Percentiles rank a stretch among this genome's conserved stretches.
Evolutionary conservation across 2,797 vertebrate species (phyloP).

Genomic region (Numenius phaeopus): DNA sequence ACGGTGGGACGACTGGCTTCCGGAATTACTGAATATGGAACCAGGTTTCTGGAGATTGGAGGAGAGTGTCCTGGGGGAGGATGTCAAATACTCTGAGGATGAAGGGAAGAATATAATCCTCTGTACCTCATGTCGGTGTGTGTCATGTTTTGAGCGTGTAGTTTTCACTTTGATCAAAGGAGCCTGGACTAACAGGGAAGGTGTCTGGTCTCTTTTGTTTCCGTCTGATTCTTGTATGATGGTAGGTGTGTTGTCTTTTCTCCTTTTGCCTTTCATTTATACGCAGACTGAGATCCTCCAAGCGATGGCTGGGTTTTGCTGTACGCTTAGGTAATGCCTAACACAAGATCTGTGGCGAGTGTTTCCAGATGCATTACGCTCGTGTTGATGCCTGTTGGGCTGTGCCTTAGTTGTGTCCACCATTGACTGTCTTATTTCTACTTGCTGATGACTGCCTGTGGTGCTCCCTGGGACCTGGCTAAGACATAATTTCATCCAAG

Average conservation of each 20-base stretch:
- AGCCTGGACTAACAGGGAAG: background rate
- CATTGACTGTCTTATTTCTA: background rate
- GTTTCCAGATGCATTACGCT: background rate
- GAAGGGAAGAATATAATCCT: constrained; percentile 25
- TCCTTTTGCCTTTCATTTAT: background rate
- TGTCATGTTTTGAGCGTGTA: background rate
- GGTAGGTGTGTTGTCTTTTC: background rate
- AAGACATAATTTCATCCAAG: background rate
- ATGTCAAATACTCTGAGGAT: constrained; percentile 33
- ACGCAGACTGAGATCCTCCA: background rate
- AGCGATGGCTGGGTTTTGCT: background rate
- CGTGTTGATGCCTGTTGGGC: background rate
- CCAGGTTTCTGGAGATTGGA: constrained; percentile 26
- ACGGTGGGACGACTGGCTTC: constrained; percentile 18
- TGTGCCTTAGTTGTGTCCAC: accelerated
- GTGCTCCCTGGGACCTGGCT: background rate
- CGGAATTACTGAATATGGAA: constrained; percentile 32
- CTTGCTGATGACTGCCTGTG: background rate
- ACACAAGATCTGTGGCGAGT: accelerated
- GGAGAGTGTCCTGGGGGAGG: constrained; percentile 52
- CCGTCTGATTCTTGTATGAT: background rate
- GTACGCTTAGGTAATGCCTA: background rate
- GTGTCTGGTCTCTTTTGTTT: background rate
- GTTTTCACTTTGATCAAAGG: constrained; percentile 37
- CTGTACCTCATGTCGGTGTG: background rate